Evolutionary conservation across 2,113 vertebrate genomes (phyloP), one percentile per base, ranked within the genome.

Genomic region (Capreolus pygargus): DNA sequence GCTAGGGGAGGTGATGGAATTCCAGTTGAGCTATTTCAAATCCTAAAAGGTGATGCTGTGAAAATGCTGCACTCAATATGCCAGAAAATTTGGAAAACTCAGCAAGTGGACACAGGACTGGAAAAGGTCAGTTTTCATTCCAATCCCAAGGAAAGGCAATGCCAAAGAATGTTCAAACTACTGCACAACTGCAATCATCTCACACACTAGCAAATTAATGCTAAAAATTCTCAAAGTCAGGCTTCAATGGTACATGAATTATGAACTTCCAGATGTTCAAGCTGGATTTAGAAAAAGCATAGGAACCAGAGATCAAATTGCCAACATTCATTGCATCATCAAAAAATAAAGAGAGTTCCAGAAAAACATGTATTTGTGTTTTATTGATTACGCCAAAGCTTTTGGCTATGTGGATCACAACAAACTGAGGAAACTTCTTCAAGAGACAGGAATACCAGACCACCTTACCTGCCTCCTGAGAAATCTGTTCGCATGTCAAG

Each of bases 211-310:
- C 64, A 67, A 67, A 21, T n/a, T n/a, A 67, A n/a, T 67, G 33
- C 33, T 67, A 1, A 67, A 10, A n/a, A 67, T n/a, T n/a, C 33
- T 67, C 61, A 16, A n/a, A 67, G 33, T 8, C 33, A 67, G 61
- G 61, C 61, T 67, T 67, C 16, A n/a, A 67, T 16, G 8, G 16
- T n/a, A n/a, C 0, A 0, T 67, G 61, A 67, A 67, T 8, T 2
- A 1, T 19, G 8, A n/a, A 19, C 7, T n/a, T n/a, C 2, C 33
- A 67, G 33, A 67, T 67, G 33, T 67, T 67, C 33, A 67, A 19
- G 33, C 7, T 67, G 33, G 61, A n/a, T n/a, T 67, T 19, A n/a
- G 61, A 67, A 67, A 67, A 67, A 33, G 61, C 16, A n/a, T 16
- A 67, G 8, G 16, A 67, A 67, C 33, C 16, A 67, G 61, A n/a